phyloP scores from a whole-genome alignment of 37 sponge, comb jelly and placozoan species.

The Halisarca cf. caerulea region DNA sequence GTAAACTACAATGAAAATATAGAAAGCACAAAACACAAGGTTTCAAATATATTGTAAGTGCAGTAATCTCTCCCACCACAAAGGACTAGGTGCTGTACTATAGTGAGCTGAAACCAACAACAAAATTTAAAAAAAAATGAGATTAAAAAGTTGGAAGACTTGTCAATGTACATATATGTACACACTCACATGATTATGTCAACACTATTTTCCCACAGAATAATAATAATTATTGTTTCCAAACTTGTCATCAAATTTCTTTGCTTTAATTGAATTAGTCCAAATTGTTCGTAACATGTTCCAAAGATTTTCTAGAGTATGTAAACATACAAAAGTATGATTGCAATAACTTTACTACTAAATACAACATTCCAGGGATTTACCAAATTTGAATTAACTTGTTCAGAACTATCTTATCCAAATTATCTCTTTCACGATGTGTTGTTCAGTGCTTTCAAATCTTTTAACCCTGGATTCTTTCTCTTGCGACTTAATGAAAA shows the following conservation, averaged over 20 bases:
- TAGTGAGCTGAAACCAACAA: too few relatives aligned
- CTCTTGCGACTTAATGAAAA: background rate
- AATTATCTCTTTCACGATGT: slow-evolving; percentile 54
- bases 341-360: too few relatives aligned
- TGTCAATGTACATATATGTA: too few relatives aligned
- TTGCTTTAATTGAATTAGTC: slow-evolving; percentile 5
- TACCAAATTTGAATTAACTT: slow-evolving; percentile 28
- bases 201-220: slow-evolving; percentile 39
- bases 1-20: too few relatives aligned
- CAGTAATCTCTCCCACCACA: too few relatives aligned
- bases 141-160: too few relatives aligned
- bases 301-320: slow-evolving; percentile 43
- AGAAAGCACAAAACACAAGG: too few relatives aligned
- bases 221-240: slow-evolving; percentile 75
- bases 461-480: slow-evolving; percentile 67
- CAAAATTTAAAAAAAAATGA: too few relatives aligned
- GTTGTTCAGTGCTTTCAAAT: slow-evolving; percentile 36
- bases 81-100: too few relatives aligned
- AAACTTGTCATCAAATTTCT: slow-evolving; percentile 62
- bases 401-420: slow-evolving; percentile 60
- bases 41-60: too few relatives aligned
- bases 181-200: too few relatives aligned
- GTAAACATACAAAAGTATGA: background rate
- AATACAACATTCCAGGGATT: too few relatives aligned
- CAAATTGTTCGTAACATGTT: slow-evolving; percentile 46